Conservation (phyloP, 35 echinoderm and acorn worm species). For the Heliocidaris tuberculata region DNA sequence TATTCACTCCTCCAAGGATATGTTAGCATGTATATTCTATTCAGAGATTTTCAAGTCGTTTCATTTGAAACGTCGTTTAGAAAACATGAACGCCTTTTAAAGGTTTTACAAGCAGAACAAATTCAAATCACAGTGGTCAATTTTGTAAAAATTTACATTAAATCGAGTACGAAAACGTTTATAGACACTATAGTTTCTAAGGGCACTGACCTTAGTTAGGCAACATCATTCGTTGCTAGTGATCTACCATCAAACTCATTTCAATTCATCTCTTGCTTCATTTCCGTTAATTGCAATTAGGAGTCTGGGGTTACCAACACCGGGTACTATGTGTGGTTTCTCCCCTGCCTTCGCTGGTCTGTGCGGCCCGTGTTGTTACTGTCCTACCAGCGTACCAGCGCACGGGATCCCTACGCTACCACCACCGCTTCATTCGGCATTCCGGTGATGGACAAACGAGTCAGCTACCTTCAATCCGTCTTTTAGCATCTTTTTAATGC, state of each 20-base stretch:
- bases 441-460: not conserved
- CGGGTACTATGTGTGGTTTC: slow-evolving; percentile 35
- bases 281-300: not conserved
- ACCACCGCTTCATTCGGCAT: not conserved
- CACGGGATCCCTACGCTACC: not conserved
- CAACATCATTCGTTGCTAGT: not conserved
- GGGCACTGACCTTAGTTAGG: not conserved
- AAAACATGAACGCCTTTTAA: no score
- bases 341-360: slow-evolving; percentile 34
- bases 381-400: slow-evolving; percentile 33
- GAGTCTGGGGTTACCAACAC: slow-evolving; percentile 33
- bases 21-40: no score
- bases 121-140: no score
- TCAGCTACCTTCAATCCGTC: not conserved
- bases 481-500: not conserved
- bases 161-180: no score
- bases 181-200: no score
- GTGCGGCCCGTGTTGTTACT: slow-evolving; percentile 28
- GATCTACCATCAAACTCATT: not conserved
- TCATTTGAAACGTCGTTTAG: no score
- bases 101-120: no score
- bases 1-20: no score
- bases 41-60: no score
- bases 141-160: no score
- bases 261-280: not conserved